A percentile compares a stretch with the other conserved stretches of the same genome.
These are phyloP conservation scores for Trissolcus basalis DNA, from an alignment of 1,140 invertebrate species.

Conservation along the genomic window DNA sequence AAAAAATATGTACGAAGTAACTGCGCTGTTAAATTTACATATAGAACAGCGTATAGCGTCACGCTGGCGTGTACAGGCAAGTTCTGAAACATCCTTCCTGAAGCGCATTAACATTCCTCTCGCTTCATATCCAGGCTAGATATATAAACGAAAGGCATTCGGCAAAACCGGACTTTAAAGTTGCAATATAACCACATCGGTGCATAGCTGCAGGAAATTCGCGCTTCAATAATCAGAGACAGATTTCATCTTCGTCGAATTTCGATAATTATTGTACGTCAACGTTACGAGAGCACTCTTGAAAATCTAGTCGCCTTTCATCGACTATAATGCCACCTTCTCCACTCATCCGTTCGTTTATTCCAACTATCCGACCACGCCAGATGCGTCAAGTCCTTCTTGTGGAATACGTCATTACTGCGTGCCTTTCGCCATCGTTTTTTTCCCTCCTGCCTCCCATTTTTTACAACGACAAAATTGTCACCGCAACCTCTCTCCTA, in stretches of 20 bases:
- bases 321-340: conserved; percentile 19
- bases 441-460: conserved; percentile 4
- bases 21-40: conserved; percentile 19
- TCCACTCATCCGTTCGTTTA: conserved; percentile 39
- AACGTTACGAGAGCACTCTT: conserved; percentile 9
- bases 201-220: conserved; percentile 2
- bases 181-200: neutral
- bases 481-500: neutral
- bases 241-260: conserved; percentile 11
- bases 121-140: neutral
- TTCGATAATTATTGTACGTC: conserved; percentile 35
- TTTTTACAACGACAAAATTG: too few relatives aligned
- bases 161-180: conserved; percentile 1
- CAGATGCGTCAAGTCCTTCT: conserved; percentile 2
- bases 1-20: conserved; percentile 34
- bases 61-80: conserved; percentile 13
- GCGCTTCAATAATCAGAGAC: conserved; percentile 16
- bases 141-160: conserved; percentile 13
- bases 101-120: conserved; percentile 25
- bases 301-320: conserved; percentile 47
- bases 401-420: conserved; percentile 39
- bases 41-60: conserved; percentile 27
- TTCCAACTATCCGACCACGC: conserved; percentile 24
- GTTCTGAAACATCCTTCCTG: conserved; percentile 18
- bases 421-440: conserved; percentile 17